These are phyloP conservation scores for Heliothis peltigera DNA, from an alignment of 2,888 invertebrate genomes.

Conservation along the genomic window DNA sequence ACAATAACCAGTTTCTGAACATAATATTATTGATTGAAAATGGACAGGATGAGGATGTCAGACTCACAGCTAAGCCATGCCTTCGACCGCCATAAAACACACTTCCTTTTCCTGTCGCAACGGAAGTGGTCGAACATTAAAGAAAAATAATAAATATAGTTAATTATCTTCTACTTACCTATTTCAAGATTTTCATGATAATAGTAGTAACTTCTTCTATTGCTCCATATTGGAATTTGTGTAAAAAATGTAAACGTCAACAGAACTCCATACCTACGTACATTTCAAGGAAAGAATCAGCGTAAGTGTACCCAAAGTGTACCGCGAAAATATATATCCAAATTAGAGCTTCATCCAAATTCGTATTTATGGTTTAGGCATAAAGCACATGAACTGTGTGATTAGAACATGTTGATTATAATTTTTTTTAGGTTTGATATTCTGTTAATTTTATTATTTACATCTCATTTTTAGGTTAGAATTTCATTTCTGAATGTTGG, in stretches of 20 bases:
- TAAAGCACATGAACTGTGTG: neutral
- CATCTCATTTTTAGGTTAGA: constrained; percentile 36
- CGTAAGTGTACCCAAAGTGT: constrained; percentile 61
- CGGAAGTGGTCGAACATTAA: constrained; percentile 75
- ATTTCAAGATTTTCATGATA: constrained; percentile 23
- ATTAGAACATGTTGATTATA: neutral
- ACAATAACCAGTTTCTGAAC: constrained; percentile 63
- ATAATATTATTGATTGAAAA: constrained; percentile 62
- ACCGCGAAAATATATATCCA: constrained; percentile 72
- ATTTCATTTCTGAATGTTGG: constrained; percentile 43
- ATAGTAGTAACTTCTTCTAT: constrained; percentile 29
- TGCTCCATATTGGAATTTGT: constrained; percentile 24
- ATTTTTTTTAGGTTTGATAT: neutral
- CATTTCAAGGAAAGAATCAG: constrained; percentile 54
- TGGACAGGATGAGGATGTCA: constrained; percentile 83
- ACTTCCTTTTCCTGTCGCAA: constrained; percentile 91
- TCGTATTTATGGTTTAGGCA: neutral
- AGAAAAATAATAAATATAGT: too few species aligned
- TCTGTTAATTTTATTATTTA: neutral
- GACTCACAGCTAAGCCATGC: constrained; percentile 65
- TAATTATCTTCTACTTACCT: constrained; percentile 67
- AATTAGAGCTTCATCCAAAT: constrained; percentile 29
- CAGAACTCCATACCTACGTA: constrained; percentile 54
- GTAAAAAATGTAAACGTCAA: constrained; percentile 66
- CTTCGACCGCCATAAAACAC: constrained; percentile 83